Conservation (phyloP, 1,140 invertebrate species). For the Pogonomyrmex barbatus region DNA sequence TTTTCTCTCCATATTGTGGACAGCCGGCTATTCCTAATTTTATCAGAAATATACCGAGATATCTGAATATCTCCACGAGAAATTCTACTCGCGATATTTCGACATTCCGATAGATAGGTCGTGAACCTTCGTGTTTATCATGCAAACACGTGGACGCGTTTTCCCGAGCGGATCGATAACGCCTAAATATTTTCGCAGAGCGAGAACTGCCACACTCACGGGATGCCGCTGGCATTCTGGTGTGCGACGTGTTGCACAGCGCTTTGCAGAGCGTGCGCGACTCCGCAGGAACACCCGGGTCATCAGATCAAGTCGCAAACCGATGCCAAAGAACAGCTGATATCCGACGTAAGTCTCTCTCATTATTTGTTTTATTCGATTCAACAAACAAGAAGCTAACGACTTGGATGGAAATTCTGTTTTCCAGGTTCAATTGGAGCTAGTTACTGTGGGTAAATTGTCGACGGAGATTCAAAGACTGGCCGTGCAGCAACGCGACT, state of each 20-base stretch:
- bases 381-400: background rate
- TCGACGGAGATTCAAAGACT: constrained; percentile 89
- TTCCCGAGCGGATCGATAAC: background rate
- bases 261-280: constrained; percentile 90
- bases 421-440: constrained; percentile 85
- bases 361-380: background rate
- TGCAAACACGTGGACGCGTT: background rate
- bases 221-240: constrained; percentile 91
- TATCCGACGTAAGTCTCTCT: constrained; percentile 87
- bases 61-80: background rate
- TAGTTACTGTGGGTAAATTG: constrained; percentile 87
- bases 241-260: constrained; percentile 89
- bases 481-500: constrained; percentile 89
- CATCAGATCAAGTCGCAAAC: constrained; percentile 90
- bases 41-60: background rate
- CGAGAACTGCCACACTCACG: constrained; percentile 91
- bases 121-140: constrained; percentile 13
- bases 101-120: background rate
- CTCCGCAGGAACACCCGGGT: constrained; percentile 88
- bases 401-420: background rate
- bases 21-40: background rate
- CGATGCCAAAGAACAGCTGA: constrained; percentile 90
- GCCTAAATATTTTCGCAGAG: constrained; percentile 79
- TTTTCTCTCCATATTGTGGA: background rate
- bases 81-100: background rate